These are phyloP conservation scores for Parasteatoda tepidariorum DNA, from an alignment of 1,140 invertebrate species.

Conservation along the genomic window DNA sequence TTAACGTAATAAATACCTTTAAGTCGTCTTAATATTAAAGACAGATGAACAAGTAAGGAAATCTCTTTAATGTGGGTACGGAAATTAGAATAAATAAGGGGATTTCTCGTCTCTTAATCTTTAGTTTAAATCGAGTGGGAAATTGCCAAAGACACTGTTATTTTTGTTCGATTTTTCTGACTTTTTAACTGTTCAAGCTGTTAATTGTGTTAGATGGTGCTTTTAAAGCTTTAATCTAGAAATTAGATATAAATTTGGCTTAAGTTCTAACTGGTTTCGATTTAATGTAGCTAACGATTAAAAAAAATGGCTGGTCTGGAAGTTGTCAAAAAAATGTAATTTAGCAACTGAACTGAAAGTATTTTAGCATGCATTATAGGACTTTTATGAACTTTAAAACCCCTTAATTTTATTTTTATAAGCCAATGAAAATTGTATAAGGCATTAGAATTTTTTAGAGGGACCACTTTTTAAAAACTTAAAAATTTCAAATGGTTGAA, in stretches of 20 bases:
- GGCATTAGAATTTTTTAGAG: no score
- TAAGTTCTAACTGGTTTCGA: slow-evolving; percentile 9
- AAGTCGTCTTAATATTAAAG: slow-evolving; percentile 41
- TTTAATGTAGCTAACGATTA: no score
- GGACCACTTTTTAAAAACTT: no score
- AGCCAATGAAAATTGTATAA: no score
- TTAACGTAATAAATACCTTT: slow-evolving; percentile 51
- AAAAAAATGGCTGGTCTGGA: no score
- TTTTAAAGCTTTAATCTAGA: slow-evolving; percentile 1
- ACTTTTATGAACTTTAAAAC: no score
- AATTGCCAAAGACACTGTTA: background rate
- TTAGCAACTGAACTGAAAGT: no score
- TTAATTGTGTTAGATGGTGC: slow-evolving; percentile 2
- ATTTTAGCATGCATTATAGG: no score
- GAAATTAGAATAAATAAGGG: slow-evolving; percentile 55
- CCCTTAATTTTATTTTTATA: no score
- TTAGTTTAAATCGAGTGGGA: slow-evolving; percentile 13
- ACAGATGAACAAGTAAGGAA: slow-evolving; percentile 6
- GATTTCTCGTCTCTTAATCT: slow-evolving; percentile 35
- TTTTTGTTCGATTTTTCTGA: background rate
- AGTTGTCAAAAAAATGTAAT: no score
- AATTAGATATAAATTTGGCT: slow-evolving; percentile 2
- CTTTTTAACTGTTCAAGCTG: background rate
- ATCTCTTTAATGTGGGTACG: slow-evolving; percentile 49
- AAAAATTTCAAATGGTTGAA: no score